These are phyloP conservation scores for Panzeria rudis DNA, from an alignment of 2,888 invertebrate genomes.

Conservation along the genomic window DNA sequence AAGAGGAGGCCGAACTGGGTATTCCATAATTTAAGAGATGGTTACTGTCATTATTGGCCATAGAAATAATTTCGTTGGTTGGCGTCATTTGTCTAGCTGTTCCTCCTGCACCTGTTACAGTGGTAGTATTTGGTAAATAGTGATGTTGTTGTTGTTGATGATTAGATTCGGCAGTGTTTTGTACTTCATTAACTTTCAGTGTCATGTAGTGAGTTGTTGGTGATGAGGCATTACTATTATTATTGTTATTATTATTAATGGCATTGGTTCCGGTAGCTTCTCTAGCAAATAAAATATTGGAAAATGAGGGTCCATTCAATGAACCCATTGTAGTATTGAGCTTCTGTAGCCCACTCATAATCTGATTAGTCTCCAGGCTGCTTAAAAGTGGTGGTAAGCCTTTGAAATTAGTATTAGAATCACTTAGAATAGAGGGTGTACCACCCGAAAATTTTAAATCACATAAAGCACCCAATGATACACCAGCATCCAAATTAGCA, in stretches of 20 bases:
- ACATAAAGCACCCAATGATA: slow-evolving; percentile 72
- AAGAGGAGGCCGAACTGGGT: slow-evolving; percentile 15
- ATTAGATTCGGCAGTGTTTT: slow-evolving; percentile 59
- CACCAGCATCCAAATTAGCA: slow-evolving; percentile 72
- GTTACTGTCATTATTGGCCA: slow-evolving; percentile 3
- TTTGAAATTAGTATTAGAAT: slow-evolving; percentile 62
- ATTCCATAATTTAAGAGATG: slow-evolving; percentile 41
- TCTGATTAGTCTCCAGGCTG: slow-evolving; percentile 71
- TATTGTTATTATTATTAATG: not conserved
- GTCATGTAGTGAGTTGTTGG: slow-evolving; percentile 34
- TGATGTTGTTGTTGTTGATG: slow-evolving; percentile 57
- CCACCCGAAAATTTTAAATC: slow-evolving; percentile 72
- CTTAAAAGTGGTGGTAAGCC: slow-evolving; percentile 70
- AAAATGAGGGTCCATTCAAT: slow-evolving; percentile 49
- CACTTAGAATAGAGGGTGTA: slow-evolving; percentile 42
- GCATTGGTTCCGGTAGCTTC: slow-evolving; percentile 43
- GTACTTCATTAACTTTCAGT: slow-evolving; percentile 61
- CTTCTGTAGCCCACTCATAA: slow-evolving; percentile 61
- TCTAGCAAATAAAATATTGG: slow-evolving; percentile 61
- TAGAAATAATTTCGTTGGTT: not conserved
- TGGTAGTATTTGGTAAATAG: slow-evolving; percentile 52
- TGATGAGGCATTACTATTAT: not conserved
- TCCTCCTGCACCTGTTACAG: not conserved
- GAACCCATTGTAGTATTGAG: slow-evolving; percentile 33
- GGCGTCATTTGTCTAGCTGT: slow-evolving; percentile 16